Conservation (phyloP, 2,113 vertebrate species). For the Okapia johnstoni region DNA sequence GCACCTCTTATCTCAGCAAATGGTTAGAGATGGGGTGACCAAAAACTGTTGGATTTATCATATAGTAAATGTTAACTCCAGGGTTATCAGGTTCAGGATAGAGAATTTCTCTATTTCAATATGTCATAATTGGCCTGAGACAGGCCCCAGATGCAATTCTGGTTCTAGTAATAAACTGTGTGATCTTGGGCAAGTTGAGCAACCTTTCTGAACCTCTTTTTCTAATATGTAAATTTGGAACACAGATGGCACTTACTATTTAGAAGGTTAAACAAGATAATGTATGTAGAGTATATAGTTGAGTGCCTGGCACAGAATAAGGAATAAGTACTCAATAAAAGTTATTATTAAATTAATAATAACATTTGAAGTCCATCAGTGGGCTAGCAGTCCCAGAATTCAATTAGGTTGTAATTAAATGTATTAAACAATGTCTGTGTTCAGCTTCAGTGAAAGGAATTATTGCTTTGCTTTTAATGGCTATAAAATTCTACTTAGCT, state of each 20-base stretch:
- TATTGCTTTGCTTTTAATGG: constrained; percentile 65
- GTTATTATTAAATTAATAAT: constrained; percentile 69
- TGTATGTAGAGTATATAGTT: constrained; percentile 21
- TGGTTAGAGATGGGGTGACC: not conserved
- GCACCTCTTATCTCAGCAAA: not conserved
- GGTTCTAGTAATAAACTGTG: not conserved
- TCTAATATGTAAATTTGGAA: constrained; percentile 30
- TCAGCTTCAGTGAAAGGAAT: constrained; percentile 63
- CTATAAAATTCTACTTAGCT: constrained; percentile 62
- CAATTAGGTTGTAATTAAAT: constrained; percentile 66
- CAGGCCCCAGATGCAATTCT: not conserved
- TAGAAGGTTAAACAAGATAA: constrained; percentile 48
- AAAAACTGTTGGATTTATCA: not conserved
- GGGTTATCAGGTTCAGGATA: not conserved
- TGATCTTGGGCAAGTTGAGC: not conserved
- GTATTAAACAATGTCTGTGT: constrained; percentile 55
- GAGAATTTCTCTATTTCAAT: not conserved
- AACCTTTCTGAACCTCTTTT: constrained; percentile 30
- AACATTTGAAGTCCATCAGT: constrained; percentile 61
- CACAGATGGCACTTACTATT: constrained; percentile 28
- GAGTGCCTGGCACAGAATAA: constrained; percentile 26
- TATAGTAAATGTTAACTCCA: not conserved
- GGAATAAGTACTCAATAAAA: constrained; percentile 45
- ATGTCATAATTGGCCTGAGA: not conserved
- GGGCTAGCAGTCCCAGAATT: constrained; percentile 43